These are phyloP conservation scores for Chymomyza caudatula DNA, from an alignment of 2,888 invertebrate species.

Conservation along the genomic window DNA sequence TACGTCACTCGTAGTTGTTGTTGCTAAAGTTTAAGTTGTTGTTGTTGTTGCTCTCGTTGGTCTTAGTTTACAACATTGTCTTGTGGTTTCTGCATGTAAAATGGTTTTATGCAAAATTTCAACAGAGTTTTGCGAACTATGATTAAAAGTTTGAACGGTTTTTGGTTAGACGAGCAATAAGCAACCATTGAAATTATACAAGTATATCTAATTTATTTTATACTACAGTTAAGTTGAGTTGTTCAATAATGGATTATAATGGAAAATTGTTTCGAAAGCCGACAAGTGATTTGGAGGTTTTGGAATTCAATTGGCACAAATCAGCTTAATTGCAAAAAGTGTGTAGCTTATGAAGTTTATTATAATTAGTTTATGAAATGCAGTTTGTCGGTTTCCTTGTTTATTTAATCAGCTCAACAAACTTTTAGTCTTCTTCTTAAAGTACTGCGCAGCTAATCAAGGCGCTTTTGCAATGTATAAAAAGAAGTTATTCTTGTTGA, in stretches of 20 bases:
- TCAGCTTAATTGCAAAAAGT: conserved; percentile 11
- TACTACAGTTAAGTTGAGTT: not conserved
- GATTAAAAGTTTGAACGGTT: not conserved
- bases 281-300: not conserved
- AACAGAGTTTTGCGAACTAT: conserved; percentile 4
- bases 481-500: no score
- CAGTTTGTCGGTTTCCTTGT: not conserved
- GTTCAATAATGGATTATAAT: not conserved
- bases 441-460: not conserved
- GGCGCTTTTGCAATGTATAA: not conserved
- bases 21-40: not conserved
- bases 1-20: not conserved
- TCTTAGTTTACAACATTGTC: conserved; percentile 65
- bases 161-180: not conserved
- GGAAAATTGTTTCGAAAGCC: not conserved
- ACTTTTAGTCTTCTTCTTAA: not conserved
- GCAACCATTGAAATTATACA: not conserved
- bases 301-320: not conserved
- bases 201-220: not conserved
- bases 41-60: conserved; percentile 5
- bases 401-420: not conserved
- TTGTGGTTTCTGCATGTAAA: conserved; percentile 69
- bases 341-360: not conserved
- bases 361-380: not conserved
- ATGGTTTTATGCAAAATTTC: conserved; percentile 66